These are phyloP conservation scores for Luffia ferchaultella DNA, from an alignment of 2,888 invertebrate genomes.

Conservation along the genomic window DNA sequence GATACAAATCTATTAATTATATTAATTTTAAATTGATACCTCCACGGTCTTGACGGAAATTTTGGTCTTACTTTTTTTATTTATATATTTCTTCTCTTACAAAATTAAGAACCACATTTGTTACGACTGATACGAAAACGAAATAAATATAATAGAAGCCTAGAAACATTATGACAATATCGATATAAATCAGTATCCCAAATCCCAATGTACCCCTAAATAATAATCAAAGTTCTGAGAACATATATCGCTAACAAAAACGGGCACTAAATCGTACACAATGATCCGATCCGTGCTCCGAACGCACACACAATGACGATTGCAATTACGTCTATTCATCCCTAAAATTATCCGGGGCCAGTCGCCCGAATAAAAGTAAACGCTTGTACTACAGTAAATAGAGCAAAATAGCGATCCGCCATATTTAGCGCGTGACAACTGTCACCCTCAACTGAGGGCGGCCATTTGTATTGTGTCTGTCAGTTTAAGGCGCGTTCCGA, in stretches of 20 bases:
- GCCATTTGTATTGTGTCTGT: neutral
- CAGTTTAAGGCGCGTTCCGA: neutral
- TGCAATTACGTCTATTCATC: constrained; percentile 1
- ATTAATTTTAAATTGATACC: no score
- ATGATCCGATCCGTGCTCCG: neutral
- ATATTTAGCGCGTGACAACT: neutral
- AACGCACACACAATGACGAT: neutral
- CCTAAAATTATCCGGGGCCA: neutral
- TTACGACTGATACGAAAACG: no score
- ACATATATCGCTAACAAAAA: neutral
- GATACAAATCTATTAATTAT: no score
- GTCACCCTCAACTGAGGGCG: no score
- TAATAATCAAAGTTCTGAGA: neutral
- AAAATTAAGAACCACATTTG: no score
- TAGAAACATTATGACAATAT: no score
- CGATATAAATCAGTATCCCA: neutral
- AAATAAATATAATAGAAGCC: no score
- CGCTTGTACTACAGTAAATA: neutral
- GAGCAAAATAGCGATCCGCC: neutral
- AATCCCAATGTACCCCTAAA: neutral
- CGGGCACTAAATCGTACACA: neutral
- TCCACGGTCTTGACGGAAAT: no score
- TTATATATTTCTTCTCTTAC: no score
- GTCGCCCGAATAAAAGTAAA: neutral
- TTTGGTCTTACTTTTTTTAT: no score